These are phyloP conservation scores for Ornithoptera alexandrae DNA, from an alignment of 2,888 invertebrate genomes.

Conservation along the genomic window DNA sequence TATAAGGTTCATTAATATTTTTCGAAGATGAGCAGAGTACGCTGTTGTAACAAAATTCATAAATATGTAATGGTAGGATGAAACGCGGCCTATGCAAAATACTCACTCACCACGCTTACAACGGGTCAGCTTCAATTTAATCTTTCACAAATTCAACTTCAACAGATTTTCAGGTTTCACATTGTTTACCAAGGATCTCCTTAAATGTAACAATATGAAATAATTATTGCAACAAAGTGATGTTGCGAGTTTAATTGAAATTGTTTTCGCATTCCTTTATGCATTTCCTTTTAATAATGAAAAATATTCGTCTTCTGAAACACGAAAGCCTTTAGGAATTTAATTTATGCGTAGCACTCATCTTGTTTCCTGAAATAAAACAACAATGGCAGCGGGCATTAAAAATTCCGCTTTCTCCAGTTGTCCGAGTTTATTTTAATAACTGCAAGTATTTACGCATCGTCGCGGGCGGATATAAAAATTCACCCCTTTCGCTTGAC, in stretches of 20 bases:
- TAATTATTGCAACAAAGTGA: constrained; percentile 36
- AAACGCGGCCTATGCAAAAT: constrained; percentile 64
- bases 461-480: constrained; percentile 47
- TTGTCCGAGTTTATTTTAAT: constrained; percentile 34
- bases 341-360: constrained; percentile 52
- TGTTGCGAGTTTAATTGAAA: constrained; percentile 38
- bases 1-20: constrained; percentile 76
- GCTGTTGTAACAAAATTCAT: constrained; percentile 69
- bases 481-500: constrained; percentile 67
- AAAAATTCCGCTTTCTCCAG: constrained; percentile 34
- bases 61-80: constrained; percentile 71
- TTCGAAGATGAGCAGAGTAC: constrained; percentile 58
- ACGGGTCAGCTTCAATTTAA: constrained; percentile 67
- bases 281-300: constrained; percentile 22
- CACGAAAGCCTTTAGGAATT: constrained; percentile 51
- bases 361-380: constrained; percentile 34
- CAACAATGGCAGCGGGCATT: constrained; percentile 34
- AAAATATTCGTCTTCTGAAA: constrained; percentile 38
- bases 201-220: constrained; percentile 34
- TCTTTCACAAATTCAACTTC: constrained; percentile 44
- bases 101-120: constrained; percentile 51
- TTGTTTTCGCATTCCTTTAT: constrained; percentile 17
- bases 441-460: constrained; percentile 33
- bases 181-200: constrained; percentile 9
- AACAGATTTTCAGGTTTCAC: constrained; percentile 18